Conservation (phyloP, 2,797 vertebrate genomes). For the Leptodactylus fallax region DNA sequence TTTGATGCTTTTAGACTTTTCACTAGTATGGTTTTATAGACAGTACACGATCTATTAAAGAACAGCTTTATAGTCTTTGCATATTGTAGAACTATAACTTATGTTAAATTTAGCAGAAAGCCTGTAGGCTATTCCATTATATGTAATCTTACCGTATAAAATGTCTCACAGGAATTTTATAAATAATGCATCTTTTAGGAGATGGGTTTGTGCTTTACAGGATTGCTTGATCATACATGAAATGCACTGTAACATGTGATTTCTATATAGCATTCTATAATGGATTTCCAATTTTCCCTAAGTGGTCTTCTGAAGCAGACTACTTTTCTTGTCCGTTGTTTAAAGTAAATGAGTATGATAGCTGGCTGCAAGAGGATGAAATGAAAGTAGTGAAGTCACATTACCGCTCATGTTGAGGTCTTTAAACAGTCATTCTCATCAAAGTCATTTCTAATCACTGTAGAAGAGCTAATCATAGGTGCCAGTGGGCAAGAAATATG, state of each 20-base stretch:
- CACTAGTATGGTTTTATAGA: too few relatives aligned
- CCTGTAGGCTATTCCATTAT: neutral
- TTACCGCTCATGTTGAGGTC: conserved; percentile 75
- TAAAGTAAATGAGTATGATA: conserved; percentile 76
- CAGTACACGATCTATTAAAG: too few relatives aligned
- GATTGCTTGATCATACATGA: conserved; percentile 67
- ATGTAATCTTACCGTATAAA: neutral
- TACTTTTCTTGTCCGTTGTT: conserved; percentile 58
- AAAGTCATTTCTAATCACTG: conserved; percentile 77
- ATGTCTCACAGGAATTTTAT: conserved; percentile 18
- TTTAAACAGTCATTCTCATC: conserved; percentile 79
- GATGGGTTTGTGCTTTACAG: conserved; percentile 32
- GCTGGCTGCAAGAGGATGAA: conserved; percentile 70
- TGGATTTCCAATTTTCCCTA: conserved; percentile 66
- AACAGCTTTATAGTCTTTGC: neutral
- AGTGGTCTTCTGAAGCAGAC: conserved; percentile 67
- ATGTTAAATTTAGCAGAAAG: conserved; percentile 6
- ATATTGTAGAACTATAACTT: neutral
- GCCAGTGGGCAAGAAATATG: conserved; percentile 80
- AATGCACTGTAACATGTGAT: conserved; percentile 66
- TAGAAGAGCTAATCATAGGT: conserved; percentile 85
- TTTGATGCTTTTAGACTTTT: too few relatives aligned
- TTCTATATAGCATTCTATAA: conserved; percentile 63
- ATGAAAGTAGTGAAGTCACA: conserved; percentile 76
- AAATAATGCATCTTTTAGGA: conserved; percentile 1